Evolutionary conservation across 2,113 vertebrate species (phyloP), one percentile per base, ranked within the genome.

Genomic region (Alces alces): DNA sequence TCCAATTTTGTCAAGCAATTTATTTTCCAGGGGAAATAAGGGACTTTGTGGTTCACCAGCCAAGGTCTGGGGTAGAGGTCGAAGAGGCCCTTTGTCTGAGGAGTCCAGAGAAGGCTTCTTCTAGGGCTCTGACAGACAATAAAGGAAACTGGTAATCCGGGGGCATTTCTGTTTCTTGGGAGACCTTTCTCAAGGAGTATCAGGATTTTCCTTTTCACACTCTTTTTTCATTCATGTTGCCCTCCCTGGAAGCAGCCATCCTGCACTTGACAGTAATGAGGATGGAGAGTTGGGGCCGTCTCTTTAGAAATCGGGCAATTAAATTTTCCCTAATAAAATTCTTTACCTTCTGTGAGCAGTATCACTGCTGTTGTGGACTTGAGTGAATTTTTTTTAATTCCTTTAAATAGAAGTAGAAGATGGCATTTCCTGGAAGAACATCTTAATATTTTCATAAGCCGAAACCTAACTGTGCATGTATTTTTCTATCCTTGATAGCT

Each of bases 301-400:
- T 90, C 93, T 90, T 97, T 97, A 97, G 80, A 97, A 89, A 97
- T 0, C 58, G 79, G 70, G 70, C 96, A 96, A 96, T 97, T 97
- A 97, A 94, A 73, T 25, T 52, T 0, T 0, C 83, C 85, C 96
- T 95, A 90, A 96, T 95, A 97, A 98, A 85, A 89, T 11, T 79
- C 3, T 89, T 88, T 89, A 30, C 86, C 82, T 89, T 33, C 45
- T 94, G 89, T 73, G 15, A 82, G 52, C 61, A 92, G 54, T 52
- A 57, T 61, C 66, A 57, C 85, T 96, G 82, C 80, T 91, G 64
- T 36, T 60, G 52, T 52, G 30, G 36, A 92, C 19, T 39, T 66
- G 45, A 58, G 27, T 91, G 39, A 10, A 21, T 79, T 94, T 84
- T 88, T 87, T 39, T n/a, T 43, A 54, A 93, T 88, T 83, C 39